These are phyloP conservation scores for Suricata suricatta DNA, from an alignment of 2,113 vertebrate genomes.

Conservation along the genomic window DNA sequence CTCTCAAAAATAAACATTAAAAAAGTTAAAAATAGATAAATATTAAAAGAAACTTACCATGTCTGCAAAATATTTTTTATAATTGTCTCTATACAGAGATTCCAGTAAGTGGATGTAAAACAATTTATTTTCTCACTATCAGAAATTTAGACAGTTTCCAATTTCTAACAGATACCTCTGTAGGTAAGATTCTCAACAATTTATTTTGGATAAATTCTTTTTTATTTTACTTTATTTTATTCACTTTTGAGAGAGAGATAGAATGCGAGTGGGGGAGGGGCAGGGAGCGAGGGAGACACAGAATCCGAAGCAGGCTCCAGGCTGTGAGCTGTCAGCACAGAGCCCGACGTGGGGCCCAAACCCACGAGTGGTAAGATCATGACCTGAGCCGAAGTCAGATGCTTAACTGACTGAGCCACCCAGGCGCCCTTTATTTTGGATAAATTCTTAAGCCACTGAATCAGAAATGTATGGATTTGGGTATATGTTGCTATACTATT, in stretches of 20 bases:
- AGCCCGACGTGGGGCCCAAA: too few relatives aligned
- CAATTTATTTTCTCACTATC: background rate
- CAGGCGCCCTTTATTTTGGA: background rate
- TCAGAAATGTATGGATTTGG: slow-evolving; percentile 13
- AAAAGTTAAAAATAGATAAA: background rate
- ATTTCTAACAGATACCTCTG: background rate
- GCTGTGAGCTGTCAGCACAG: too few relatives aligned
- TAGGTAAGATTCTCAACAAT: background rate
- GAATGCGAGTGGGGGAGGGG: too few relatives aligned
- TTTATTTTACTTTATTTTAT: too few relatives aligned
- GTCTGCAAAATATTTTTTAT: background rate
- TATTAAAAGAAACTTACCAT: background rate
- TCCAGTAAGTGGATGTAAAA: background rate
- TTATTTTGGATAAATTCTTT: too few relatives aligned
- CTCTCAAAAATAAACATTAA: too few relatives aligned
- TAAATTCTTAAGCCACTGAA: background rate
- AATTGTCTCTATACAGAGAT: background rate
- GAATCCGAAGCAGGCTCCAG: too few relatives aligned
- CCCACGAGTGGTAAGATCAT: too few relatives aligned
- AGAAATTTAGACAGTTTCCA: slow-evolving; percentile 26
- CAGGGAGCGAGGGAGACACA: too few relatives aligned
- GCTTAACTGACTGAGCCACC: too few relatives aligned
- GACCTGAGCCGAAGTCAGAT: too few relatives aligned
- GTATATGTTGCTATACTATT: background rate
- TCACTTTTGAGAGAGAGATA: too few relatives aligned